Base-by-base conservation (phyloP, 2,888 invertebrate species). In the Seira musarum region DNA sequence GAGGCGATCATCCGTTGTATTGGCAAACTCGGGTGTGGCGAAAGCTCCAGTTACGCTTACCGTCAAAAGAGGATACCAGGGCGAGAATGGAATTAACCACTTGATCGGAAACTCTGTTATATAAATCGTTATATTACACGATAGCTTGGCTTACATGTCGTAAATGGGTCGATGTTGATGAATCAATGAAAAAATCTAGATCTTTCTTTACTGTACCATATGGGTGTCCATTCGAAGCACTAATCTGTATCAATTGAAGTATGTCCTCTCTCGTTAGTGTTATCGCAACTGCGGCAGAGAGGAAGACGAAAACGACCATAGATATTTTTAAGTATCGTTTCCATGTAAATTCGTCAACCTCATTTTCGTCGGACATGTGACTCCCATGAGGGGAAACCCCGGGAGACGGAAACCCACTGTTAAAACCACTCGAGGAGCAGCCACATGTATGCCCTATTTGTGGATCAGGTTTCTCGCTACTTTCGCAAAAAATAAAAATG, bases 21-120 rank as follows among this genome's bases (percentile, higher is more conserved):
- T 85, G 25, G 73, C 89, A 84, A 91, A 90, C 82, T 90, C 90
- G 46, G 90, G 89, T 5, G 92, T 91, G 15, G 92, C 88, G 73
- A 93, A 90, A 0, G 92, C 91, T 61, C 93, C 93, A 85, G 91
- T 90, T n/a, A 93, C 85, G 0, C 88, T 89, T 0, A 93, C 87
- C 8, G 90, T 89, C 30, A 93, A 53, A 53, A 85, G 67, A 0
- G 86, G 86, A 73, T 76, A 85, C 61, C 60, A 74, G 1, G 77
- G 78, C 2, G 82, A 63, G 21, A 85, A 40, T 1, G 81, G 67
- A 30, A 68, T 70, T 2, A 84, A 77, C 0, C 79, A 10, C 17
- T 46, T 63, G 35, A 84, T 70, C 0, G 84, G 86, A 25, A 83
- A 80, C 8, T 72, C 85, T n/a, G n/a, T n/a, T n/a, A n/a, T n/a